Conservation (phyloP, 2,888 invertebrate species). For the Caenorhabditis sp. region DNA sequence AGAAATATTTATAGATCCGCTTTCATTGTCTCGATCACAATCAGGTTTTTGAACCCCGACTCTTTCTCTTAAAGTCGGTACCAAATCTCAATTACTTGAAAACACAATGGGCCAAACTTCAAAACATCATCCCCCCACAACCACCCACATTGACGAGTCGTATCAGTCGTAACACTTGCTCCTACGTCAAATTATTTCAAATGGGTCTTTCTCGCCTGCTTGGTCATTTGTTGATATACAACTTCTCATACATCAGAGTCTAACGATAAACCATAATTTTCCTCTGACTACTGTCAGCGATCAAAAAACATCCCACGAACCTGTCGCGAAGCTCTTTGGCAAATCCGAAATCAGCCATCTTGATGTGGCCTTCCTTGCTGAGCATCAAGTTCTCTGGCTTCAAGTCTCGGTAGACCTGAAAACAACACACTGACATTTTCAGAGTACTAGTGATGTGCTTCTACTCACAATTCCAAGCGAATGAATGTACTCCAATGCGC, state of each 20-base stretch:
- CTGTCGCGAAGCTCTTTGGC: slow-evolving; percentile 94
- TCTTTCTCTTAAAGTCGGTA: slow-evolving; percentile 27
- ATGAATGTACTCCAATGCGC: slow-evolving; percentile 95
- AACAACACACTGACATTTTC: slow-evolving; percentile 14
- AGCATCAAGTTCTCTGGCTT: slow-evolving; percentile 96
- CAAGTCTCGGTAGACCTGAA: slow-evolving; percentile 88
- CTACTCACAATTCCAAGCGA: slow-evolving; percentile 89
- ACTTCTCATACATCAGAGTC: slow-evolving; percentile 9
- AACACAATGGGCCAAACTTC: slow-evolving; percentile 48
- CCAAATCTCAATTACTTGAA: slow-evolving; percentile 48
- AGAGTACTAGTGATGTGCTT: slow-evolving; percentile 7
- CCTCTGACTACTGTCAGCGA: background rate
- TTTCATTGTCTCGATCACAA: slow-evolving; percentile 24
- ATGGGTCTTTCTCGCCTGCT: background rate
- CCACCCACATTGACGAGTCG: slow-evolving; percentile 56
- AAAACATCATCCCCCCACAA: slow-evolving; percentile 60
- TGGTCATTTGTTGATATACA: slow-evolving; percentile 33
- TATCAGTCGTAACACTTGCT: slow-evolving; percentile 58
- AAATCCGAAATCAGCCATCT: slow-evolving; percentile 98
- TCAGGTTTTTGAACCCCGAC: slow-evolving; percentile 46
- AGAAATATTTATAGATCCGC: slow-evolving; percentile 48
- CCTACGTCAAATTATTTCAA: slow-evolving; percentile 30
- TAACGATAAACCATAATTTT: background rate
- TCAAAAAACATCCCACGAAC: slow-evolving; percentile 83
- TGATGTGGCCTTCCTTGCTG: slow-evolving; percentile 94